These are phyloP conservation scores for Chondrosia reniformis DNA, from an alignment of 37 sponge, comb jelly and placozoan species.

Conservation along the genomic window DNA sequence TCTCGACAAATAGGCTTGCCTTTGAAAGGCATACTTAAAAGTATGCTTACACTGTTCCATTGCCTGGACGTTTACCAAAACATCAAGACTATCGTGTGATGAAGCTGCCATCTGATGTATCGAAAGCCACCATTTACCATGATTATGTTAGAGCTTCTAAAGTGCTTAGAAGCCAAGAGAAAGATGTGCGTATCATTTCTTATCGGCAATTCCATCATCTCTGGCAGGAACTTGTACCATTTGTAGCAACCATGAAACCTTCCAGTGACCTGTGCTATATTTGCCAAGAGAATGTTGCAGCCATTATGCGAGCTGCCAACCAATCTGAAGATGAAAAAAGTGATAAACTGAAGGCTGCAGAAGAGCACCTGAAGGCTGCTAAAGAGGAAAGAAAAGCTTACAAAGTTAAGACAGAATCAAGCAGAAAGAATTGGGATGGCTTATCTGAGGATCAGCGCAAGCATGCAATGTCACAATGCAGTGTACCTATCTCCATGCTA, in stretches of 20 bases:
- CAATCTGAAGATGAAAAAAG: not conserved
- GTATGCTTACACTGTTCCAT: constrained; percentile 21
- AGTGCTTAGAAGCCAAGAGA: not conserved
- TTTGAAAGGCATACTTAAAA: too few species aligned
- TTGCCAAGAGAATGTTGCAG: constrained; percentile 29
- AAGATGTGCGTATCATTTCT: too few species aligned
- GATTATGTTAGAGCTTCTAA: not conserved
- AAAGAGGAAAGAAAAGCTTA: constrained; percentile 19
- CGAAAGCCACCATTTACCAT: not conserved
- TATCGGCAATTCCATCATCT: not conserved
- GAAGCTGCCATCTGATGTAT: constrained; percentile 32
- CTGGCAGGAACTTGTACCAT: constrained; percentile 10
- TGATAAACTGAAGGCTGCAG: constrained; percentile 2
- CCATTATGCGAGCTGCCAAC: constrained; percentile 14
- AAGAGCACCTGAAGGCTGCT: constrained; percentile 17
- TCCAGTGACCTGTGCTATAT: constrained; percentile 33
- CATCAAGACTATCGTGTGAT: constrained; percentile 26
- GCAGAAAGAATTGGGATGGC: not conserved
- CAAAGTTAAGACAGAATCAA: not conserved
- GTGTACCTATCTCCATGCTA: constrained; percentile 12
- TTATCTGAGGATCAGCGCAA: not conserved
- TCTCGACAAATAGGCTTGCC: not conserved
- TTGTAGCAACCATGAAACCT: constrained; percentile 14
- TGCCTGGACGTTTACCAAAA: constrained; percentile 51
- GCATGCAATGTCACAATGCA: not conserved